A percentile compares a stretch with the other conserved stretches of the same genome.
Conservation (phyloP, 2,888 invertebrate genomes). For the Drosophila nigritarsus region DNA sequence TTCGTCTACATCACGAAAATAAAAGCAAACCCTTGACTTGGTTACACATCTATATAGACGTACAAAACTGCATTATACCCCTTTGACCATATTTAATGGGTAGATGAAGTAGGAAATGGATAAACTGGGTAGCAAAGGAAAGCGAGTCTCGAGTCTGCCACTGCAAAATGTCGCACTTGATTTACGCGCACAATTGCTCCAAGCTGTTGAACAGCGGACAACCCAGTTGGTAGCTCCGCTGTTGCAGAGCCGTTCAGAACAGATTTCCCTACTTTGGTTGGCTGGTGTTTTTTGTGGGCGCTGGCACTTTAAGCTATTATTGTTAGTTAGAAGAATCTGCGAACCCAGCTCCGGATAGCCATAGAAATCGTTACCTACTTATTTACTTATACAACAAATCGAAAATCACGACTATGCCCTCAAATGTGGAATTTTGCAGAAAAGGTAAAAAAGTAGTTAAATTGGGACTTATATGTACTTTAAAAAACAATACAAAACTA, state of each 20-base stretch:
- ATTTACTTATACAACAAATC: background rate
- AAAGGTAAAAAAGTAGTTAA: too few species aligned
- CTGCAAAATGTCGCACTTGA: slow-evolving; percentile 70
- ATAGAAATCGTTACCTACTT: background rate
- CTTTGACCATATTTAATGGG: background rate
- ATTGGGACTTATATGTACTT: background rate
- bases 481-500: background rate
- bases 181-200: slow-evolving; percentile 68
- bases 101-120: background rate
- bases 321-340: background rate
- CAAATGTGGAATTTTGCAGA: background rate
- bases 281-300: background rate
- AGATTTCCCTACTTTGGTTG: background rate
- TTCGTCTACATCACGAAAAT: accelerated
- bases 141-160: slow-evolving; percentile 42
- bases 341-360: background rate
- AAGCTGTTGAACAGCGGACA: slow-evolving; percentile 61
- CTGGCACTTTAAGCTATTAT: background rate
- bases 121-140: background rate
- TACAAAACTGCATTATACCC: background rate
- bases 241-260: background rate
- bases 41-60: background rate
- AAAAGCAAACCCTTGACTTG: background rate
- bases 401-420: background rate
- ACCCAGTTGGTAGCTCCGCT: slow-evolving; percentile 9